Evolutionary conservation across 2,797 vertebrate species (phyloP), one percentile per base, ranked within the genome.

Genomic region (Macroramphosus scolopax): DNA sequence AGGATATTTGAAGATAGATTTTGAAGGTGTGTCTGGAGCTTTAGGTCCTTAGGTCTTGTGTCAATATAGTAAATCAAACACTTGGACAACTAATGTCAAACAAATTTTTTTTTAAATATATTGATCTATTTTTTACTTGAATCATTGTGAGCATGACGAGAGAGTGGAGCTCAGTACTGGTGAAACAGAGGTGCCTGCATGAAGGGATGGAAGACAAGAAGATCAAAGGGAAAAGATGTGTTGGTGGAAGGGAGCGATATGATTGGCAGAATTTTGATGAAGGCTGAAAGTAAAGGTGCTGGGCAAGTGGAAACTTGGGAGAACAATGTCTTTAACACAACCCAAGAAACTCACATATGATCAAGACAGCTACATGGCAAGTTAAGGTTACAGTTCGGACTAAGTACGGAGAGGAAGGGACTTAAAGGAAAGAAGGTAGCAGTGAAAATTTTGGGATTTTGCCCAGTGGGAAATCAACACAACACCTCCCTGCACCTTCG

Each of bases 181-280:
- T 36, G 14, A 29, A 49, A 53, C 17, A 44, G 31, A 32, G 26
- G 26, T 15, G 47, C 20, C 29, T 5, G 28, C 34, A 34, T 0
- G 5, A 13, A 29, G 17, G n/a, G n/a, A n/a, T n/a, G n/a, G n/a
- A n/a, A n/a, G n/a, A n/a, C n/a, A n/a, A n/a, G n/a, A n/a, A n/a
- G n/a, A n/a, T n/a, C n/a, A n/a, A n/a, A 8, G 28, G 17, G 20
- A 24, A 41, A 29, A 58, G 8, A 16, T 7, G n/a, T 24, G 38
- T 28, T 14, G 3, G 34, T 35, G 29, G 12, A 49, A 12, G 34
- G 5, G 17, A 38, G 5, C 6, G 13, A 17, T 9, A 7, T 9
- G 8, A 32, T 55, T 48, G 48, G 59, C 56, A 68, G 49, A 70
- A 13, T 41, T 45, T 53, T 6, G 12, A 56, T 33, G 28, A 69